phyloP scores from a whole-genome alignment of 2,888 invertebrate species.

The Drosophila imparisetae region DNA sequence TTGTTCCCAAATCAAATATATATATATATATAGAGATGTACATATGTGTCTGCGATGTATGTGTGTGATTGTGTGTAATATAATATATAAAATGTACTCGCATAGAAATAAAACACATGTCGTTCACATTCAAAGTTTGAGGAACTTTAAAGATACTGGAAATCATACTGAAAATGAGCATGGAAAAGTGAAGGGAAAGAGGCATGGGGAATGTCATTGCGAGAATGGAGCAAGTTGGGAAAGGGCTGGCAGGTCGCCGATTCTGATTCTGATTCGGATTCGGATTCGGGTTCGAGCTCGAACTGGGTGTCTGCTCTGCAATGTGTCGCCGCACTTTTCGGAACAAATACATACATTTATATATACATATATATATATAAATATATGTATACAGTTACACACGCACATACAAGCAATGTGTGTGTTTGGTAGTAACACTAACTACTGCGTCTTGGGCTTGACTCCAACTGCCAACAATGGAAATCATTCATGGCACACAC shows the following conservation, averaged over 20 bases:
- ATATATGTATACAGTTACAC: not conserved
- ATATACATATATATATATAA: slow-evolving; percentile 21
- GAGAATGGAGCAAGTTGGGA: slow-evolving; percentile 7
- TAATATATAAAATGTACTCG: not conserved
- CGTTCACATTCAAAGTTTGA: slow-evolving; percentile 28
- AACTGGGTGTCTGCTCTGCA: slow-evolving; percentile 31
- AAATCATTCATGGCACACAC: slow-evolving; percentile 66
- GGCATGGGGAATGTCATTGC: slow-evolving; percentile 1
- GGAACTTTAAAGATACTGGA: slow-evolving; percentile 34
- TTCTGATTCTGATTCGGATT: not conserved
- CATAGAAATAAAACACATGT: slow-evolving; percentile 52
- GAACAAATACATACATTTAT: slow-evolving; percentile 44
- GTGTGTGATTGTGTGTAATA: not conserved
- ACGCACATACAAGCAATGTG: slow-evolving; percentile 1
- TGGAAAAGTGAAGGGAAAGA: not conserved
- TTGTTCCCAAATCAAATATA: not conserved
- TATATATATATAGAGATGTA: not conserved
- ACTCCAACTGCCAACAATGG: slow-evolving; percentile 62
- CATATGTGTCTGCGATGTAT: not conserved
- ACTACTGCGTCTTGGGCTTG: slow-evolving; percentile 56
- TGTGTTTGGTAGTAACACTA: slow-evolving; percentile 35
- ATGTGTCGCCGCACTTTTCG: slow-evolving; percentile 62
- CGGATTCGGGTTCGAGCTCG: slow-evolving; percentile 1
- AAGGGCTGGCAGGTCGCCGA: slow-evolving; percentile 1
- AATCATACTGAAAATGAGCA: slow-evolving; percentile 5